phyloP scores from a whole-genome alignment of 2,113 vertebrate species.

The Uropsilus gracilis region DNA sequence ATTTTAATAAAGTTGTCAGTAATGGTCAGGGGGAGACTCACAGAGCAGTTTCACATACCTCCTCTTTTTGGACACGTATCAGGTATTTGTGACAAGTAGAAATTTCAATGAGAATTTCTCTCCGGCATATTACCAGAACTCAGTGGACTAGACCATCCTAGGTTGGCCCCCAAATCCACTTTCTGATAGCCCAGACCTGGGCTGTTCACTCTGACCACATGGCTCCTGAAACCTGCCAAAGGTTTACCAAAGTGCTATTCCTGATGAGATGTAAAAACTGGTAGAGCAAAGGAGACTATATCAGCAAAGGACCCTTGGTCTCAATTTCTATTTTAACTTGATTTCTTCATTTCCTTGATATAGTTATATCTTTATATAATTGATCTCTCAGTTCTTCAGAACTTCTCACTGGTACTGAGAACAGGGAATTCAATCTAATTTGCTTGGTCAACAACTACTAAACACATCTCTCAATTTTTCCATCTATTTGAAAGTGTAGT shows the following conservation, averaged over 20 bases:
- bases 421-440: background rate
- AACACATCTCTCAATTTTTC: background rate
- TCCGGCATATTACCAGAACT: background rate
- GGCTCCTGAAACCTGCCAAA: background rate
- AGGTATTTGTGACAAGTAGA: background rate
- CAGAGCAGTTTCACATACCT: too few relatives aligned
- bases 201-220: background rate
- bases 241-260: background rate
- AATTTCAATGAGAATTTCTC: background rate
- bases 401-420: background rate
- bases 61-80: background rate
- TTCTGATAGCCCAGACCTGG: accelerated
- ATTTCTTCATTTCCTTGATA: too few relatives aligned
- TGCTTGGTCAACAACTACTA: background rate
- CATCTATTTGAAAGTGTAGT: background rate
- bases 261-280: background rate
- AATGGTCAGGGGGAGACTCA: background rate
- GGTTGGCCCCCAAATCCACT: background rate
- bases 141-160: background rate
- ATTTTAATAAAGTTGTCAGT: background rate
- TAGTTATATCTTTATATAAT: too few relatives aligned
- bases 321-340: background rate
- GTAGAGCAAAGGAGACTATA: background rate
- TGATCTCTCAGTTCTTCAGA: background rate
- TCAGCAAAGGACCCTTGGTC: too few relatives aligned